Percentiles rank a stretch among this genome's conserved stretches.
Evolutionary conservation across 2,888 invertebrate species (phyloP).

Genomic region (Archaeoteleia sp.): DNA sequence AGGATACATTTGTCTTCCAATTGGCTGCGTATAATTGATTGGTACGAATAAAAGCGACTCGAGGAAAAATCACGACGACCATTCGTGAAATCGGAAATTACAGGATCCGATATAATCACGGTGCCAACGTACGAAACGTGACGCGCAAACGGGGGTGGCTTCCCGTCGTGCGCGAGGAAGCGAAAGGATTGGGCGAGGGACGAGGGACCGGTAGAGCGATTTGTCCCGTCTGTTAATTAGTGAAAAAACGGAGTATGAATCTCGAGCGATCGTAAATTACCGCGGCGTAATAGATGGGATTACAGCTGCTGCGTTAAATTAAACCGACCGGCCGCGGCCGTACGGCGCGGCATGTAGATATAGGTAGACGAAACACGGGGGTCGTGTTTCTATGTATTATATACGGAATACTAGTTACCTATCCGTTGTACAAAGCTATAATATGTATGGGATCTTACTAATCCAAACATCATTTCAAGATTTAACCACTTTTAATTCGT

Average conservation of each 20-base stretch:
- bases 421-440: conserved; percentile 42
- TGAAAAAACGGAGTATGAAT: conserved; percentile 76
- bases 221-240: conserved; percentile 76
- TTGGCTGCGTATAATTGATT: conserved; percentile 14
- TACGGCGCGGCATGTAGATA: conserved; percentile 68
- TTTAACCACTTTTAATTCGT: conserved; percentile 45
- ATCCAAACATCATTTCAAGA: conserved; percentile 49
- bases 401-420: conserved; percentile 41
- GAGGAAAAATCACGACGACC: conserved; percentile 28
- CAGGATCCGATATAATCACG: conserved; percentile 48
- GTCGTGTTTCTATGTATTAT: conserved; percentile 61
- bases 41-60: conserved; percentile 22
- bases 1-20: conserved; percentile 3
- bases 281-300: conserved; percentile 75
- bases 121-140: conserved; percentile 58
- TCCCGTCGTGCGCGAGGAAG: conserved; percentile 54
- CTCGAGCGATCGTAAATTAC: conserved; percentile 76
- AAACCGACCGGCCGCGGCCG: conserved; percentile 72
- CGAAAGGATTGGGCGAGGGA: conserved; percentile 52
- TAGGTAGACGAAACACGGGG: conserved; percentile 64
- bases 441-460: conserved; percentile 42
- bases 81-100: conserved; percentile 31
- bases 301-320: conserved; percentile 76
- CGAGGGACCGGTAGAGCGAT: conserved; percentile 71
- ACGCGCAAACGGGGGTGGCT: conserved; percentile 52